phyloP scores from a whole-genome alignment of 2,113 vertebrate genomes.

The Fulica atra region DNA sequence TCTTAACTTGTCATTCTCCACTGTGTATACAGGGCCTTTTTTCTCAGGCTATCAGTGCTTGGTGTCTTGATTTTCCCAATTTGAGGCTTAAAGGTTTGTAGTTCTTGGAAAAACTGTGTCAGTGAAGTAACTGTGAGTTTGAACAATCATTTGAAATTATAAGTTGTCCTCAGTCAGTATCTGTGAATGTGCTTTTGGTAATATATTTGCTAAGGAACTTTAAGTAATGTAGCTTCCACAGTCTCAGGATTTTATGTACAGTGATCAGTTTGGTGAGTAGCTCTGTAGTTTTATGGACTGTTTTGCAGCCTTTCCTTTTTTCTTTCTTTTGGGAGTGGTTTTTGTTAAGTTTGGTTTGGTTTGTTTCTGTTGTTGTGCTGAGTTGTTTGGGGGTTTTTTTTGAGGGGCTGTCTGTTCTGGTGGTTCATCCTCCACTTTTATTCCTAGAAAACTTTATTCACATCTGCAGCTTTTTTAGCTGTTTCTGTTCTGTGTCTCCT shows the following conservation, averaged over 20 bases:
- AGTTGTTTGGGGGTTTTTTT: not conserved
- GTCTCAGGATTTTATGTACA: not conserved
- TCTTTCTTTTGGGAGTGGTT: not conserved
- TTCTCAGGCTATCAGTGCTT: not conserved
- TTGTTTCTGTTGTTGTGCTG: not conserved
- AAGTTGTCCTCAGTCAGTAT: not conserved
- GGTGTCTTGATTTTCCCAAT: not conserved
- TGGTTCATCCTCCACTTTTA: not conserved
- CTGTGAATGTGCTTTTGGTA: not conserved
- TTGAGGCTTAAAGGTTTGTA: not conserved
- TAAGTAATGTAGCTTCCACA: not conserved
- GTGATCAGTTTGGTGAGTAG: not conserved
- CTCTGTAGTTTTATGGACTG: not conserved
- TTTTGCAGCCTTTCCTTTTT: not conserved
- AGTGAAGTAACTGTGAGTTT: not conserved
- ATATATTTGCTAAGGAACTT: not conserved
- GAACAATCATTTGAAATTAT: not conserved
- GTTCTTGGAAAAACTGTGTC: not conserved
- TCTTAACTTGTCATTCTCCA: not conserved
- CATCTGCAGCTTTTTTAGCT: not conserved
- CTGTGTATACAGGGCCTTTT: rapidly evolving
- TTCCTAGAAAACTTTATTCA: not conserved
- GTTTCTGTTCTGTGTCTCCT: not conserved
- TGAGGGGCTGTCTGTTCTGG: not conserved
- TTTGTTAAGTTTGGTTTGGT: not conserved